Evolutionary conservation across 1,140 invertebrate genomes (phyloP).

Genomic region (Pseudomyrmex sp.): DNA sequence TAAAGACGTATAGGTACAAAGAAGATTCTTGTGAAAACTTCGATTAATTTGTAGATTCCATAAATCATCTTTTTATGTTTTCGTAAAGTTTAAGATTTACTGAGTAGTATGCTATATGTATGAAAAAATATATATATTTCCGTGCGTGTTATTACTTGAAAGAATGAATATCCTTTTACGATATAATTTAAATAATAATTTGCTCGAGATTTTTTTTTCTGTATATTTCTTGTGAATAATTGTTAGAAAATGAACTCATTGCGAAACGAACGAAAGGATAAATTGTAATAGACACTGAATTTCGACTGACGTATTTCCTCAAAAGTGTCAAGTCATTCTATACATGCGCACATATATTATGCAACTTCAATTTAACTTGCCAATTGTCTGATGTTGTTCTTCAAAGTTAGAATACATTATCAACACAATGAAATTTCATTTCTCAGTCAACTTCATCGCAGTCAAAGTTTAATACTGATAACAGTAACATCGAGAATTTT

Average conservation of each 20-base stretch:
- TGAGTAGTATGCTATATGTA: no score
- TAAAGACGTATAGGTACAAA: background rate
- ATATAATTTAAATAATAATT: no score
- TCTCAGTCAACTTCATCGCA: background rate
- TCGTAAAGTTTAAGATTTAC: no score
- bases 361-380: conserved; percentile 24
- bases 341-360: background rate
- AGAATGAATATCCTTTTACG: no score
- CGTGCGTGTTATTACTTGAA: no score
- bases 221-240: background rate
- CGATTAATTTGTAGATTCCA: background rate
- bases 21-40: background rate
- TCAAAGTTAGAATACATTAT: conserved; percentile 14
- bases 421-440: conserved; percentile 12
- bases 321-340: conserved; percentile 17
- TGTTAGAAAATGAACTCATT: background rate
- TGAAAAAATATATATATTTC: no score
- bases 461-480: conserved; percentile 18
- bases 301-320: background rate
- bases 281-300: background rate
- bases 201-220: no score
- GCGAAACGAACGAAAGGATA: background rate
- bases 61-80: background rate
- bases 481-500: background rate
- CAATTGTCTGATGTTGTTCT: background rate